These are phyloP conservation scores for Artemia franciscana DNA, from an alignment of 1,140 invertebrate species.

Conservation along the genomic window DNA sequence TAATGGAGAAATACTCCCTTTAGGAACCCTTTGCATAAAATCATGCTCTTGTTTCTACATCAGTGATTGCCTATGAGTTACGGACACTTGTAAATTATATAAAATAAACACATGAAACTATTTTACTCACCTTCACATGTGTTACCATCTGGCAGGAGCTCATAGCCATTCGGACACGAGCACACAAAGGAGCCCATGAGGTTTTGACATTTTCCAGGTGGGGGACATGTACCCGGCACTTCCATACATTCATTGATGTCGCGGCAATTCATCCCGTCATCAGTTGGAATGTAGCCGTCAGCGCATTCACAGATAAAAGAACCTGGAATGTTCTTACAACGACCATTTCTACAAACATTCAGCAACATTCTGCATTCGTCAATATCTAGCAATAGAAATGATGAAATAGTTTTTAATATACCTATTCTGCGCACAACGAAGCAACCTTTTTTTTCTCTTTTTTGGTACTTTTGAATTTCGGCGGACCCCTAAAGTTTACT, in stretches of 20 bases:
- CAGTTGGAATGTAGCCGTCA: conserved; percentile 40
- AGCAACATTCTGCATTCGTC: conserved; percentile 60
- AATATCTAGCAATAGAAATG: conserved; percentile 31
- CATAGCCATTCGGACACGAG: conserved; percentile 37
- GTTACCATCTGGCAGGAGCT: conserved; percentile 31
- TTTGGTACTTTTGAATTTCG: no score
- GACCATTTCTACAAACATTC: conserved; percentile 52
- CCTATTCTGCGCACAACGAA: no score
- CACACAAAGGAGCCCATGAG: conserved; percentile 42
- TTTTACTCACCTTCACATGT: conserved; percentile 31
- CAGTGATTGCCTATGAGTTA: no score
- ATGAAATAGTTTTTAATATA: neutral
- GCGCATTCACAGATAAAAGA: conserved; percentile 63
- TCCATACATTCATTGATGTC: conserved; percentile 42
- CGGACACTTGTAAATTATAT: no score
- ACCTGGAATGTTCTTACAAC: conserved; percentile 52
- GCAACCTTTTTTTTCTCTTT: no score
- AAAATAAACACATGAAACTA: neutral
- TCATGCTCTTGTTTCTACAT: no score
- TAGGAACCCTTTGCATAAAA: no score
- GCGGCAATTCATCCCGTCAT: conserved; percentile 39
- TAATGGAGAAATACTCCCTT: no score
- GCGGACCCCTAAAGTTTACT: no score
- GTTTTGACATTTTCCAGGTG: conserved; percentile 39
- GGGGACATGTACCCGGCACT: conserved; percentile 32